Base-by-base conservation (phyloP, 2,113 vertebrate genomes). In the Cyprinodon variegatus region DNA sequence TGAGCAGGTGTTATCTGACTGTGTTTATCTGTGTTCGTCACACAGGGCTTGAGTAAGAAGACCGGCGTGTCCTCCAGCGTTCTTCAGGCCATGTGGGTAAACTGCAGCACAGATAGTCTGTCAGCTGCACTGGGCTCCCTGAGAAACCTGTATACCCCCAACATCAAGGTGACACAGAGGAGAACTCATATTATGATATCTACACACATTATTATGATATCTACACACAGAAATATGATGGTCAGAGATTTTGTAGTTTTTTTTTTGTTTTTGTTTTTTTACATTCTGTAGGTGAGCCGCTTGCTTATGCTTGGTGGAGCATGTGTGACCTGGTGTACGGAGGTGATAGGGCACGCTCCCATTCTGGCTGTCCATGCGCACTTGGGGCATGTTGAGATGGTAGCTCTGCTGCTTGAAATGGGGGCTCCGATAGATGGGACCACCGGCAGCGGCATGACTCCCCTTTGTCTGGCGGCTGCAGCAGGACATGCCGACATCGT, bases 131-230 rank as follows among this genome's bases (percentile, higher is more conserved):
- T 99, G 1, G 96, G 96, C 43, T 99, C 98, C 38, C 95, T 99
- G 68, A 95, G 98, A 86, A 99, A 99, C 86, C 95, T 99, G 61
- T 99, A 99, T 77, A 99, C 98, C 13, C 98, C 98, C 57, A 99
- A 99, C 0, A 96, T 98, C 92, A 99, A 99, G 97, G 98, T 99
- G 73, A 89, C 85, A 74, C 17, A 59, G 70, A 67, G 29, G 50
- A 61, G 11, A 64, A 36, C n/a, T 53, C 57, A 3, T 50, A 62
- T 20, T 8, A 64, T 3, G 8, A 63, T 63, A 15, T 14, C n/a
- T 39, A 14, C 9, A n/a, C 15, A 11, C 14, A 71, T 10, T 0
- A 62, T 20, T 8, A 64, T 3, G 8, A 63, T 63, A 15, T 14
- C n/a, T 39, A 14, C 15, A n/a, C 36, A 11, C 45, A 2, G 15